Conservation (phyloP, 2,113 vertebrate genomes). For the Nibea albiflora region DNA sequence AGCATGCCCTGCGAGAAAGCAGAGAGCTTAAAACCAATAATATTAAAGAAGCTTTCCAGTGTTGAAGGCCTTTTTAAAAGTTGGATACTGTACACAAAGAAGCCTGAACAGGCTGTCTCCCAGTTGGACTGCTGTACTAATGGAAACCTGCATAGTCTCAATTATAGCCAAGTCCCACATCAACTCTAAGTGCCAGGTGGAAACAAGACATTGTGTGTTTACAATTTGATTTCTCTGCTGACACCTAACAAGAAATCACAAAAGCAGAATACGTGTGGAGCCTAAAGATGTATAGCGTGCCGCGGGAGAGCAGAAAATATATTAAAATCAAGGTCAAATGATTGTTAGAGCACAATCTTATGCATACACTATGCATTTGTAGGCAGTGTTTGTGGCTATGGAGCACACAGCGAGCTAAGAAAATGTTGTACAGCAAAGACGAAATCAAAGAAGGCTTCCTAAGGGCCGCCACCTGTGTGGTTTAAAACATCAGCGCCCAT, state of each 20-base stretch:
- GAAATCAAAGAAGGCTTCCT: neutral
- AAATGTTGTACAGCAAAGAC: constrained; percentile 11
- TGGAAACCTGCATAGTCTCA: constrained; percentile 64
- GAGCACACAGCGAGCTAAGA: neutral
- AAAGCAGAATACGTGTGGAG: constrained; percentile 20
- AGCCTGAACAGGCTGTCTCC: constrained; percentile 50
- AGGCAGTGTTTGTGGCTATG: constrained; percentile 1
- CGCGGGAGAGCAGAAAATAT: constrained; percentile 23
- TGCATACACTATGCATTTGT: constrained; percentile 1
- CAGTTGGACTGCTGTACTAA: constrained; percentile 61
- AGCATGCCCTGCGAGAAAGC: constrained; percentile 48
- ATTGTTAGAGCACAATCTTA: constrained; percentile 20
- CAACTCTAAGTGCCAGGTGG: constrained; percentile 59
- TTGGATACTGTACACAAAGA: constrained; percentile 28
- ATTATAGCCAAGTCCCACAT: constrained; percentile 61
- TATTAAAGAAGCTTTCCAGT: constrained; percentile 34
- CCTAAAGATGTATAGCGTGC: constrained; percentile 44
- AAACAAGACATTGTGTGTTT: constrained; percentile 60
- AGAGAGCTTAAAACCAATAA: constrained; percentile 43
- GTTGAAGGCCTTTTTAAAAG: constrained; percentile 32
- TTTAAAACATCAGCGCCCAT: neutral
- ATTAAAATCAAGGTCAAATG: constrained; percentile 3
- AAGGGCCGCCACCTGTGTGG: neutral
- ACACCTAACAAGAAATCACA: constrained; percentile 43
- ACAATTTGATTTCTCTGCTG: constrained; percentile 59